Conservation (phyloP, 2,888 invertebrate species). For the Ormyrus thymus region DNA sequence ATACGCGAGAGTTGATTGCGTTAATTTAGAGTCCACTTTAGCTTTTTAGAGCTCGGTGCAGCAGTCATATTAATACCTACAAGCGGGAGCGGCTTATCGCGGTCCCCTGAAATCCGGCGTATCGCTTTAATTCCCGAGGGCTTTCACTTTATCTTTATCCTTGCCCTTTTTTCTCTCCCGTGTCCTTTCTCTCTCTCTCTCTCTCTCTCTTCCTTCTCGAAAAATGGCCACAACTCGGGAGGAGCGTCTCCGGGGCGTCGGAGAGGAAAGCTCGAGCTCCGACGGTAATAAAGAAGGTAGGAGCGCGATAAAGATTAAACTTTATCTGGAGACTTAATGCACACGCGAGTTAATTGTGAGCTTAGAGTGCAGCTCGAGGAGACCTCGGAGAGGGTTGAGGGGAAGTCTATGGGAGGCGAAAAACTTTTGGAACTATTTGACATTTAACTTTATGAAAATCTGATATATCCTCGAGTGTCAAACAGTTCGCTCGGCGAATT, state of each 20-base stretch:
- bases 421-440: conserved; percentile 7
- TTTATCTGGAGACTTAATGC: conserved; percentile 49
- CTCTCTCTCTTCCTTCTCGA: not conserved
- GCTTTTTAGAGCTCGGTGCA: conserved; percentile 3
- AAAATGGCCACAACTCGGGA: conserved; percentile 17
- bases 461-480: too few species aligned
- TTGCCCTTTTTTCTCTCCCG: not conserved
- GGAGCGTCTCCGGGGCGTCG: conserved; percentile 1
- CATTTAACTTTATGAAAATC: too few species aligned
- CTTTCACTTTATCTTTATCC: conserved; percentile 52
- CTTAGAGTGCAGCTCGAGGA: not conserved
- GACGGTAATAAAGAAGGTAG: conserved; percentile 33
- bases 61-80: conserved; percentile 23
- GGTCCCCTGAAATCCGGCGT: conserved; percentile 40
- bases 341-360: conserved; percentile 40
- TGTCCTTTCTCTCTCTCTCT: not conserved
- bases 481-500: too few species aligned
- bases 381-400: not conserved
- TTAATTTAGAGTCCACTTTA: conserved; percentile 39
- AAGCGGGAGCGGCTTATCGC: conserved; percentile 27
- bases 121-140: conserved; percentile 45
- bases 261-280: not conserved
- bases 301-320: conserved; percentile 45
- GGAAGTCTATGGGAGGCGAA: not conserved
- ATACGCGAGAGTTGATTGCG: conserved; percentile 8